These are phyloP conservation scores for Sebastes aleutianus DNA, from an alignment of 2,797 vertebrate species.

Conservation along the genomic window DNA sequence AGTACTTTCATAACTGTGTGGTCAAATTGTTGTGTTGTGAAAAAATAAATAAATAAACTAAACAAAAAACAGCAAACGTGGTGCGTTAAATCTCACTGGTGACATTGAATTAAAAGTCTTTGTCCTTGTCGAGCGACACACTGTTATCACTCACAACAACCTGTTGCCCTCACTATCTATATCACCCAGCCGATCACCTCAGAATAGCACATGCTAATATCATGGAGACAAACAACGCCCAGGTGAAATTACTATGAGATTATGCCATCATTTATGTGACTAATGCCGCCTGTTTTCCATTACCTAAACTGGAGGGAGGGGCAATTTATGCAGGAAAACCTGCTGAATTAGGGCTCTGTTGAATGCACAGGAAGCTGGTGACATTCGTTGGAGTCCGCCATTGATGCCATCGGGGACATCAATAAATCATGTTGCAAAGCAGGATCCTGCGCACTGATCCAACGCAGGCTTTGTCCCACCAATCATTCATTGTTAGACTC, in stretches of 20 bases:
- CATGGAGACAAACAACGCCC: slow-evolving; percentile 36
- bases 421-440: slow-evolving; percentile 77
- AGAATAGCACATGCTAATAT: slow-evolving; percentile 44
- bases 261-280: slow-evolving; percentile 57
- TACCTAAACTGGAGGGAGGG: slow-evolving; percentile 28
- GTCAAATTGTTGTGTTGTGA: no score
- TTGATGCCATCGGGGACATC: slow-evolving; percentile 63
- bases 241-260: slow-evolving; percentile 45
- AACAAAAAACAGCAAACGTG: not conserved
- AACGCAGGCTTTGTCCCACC: slow-evolving; percentile 62
- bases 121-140: not conserved
- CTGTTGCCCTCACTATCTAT: slow-evolving; percentile 38
- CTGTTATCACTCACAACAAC: slow-evolving; percentile 48
- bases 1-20: no score
- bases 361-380: slow-evolving; percentile 64
- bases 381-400: slow-evolving; percentile 70
- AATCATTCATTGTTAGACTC: slow-evolving; percentile 67
- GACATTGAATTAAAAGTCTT: not conserved
- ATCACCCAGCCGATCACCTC: slow-evolving; percentile 27
- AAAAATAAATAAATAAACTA: no score
- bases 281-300: slow-evolving; percentile 54
- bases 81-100: not conserved
- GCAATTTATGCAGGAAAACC: slow-evolving; percentile 70
- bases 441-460: slow-evolving; percentile 66
- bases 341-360: slow-evolving; percentile 65